Base-by-base conservation (phyloP, 2,797 vertebrate genomes). In the Hemitrygon akajei region DNA sequence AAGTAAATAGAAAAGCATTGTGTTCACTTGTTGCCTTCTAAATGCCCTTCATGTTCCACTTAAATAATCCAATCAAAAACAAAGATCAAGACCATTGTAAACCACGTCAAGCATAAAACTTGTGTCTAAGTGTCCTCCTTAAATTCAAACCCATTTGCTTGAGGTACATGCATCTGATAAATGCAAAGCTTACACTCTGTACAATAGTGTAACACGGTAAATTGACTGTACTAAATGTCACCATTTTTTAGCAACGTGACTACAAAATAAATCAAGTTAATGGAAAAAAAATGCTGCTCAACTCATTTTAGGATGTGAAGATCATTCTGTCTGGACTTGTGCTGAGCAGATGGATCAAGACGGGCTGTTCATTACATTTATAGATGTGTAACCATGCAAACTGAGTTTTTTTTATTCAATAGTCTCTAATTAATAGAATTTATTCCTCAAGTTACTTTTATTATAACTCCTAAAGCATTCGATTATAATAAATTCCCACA, bases 51-150 rank as follows among this genome's bases (percentile, higher is more conserved):
- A 95, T 98, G 97, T 98, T 98, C 97, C 97, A 97, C 97, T 97
- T 97, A 97, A 98, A 98, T 97, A 98, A 98, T 98, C 97, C 98
- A 98, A 98, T 98, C 98, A 98, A 97, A 97, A 97, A 96, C 96
- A 99, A 99, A 99, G 98, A 99, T 98, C 98, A 99, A 98, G 98
- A 96, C 95, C 97, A 97, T 96, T 98, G 98, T 98, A 98, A 98
- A 98, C 97, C 97, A 98, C 98, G 97, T 97, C 98, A 99, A 98
- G 98, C 98, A 97, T 98, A 98, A 97, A 98, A 98, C 96, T 95
- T 94, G 95, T 97, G 96, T 95, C 95, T 96, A 96, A 97, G 95
- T 95, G 89, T 96, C 96, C 95, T 95, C 71, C 69, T 75, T 92
- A 96, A 96, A 96, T 97, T 96, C 96, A 95, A 96, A 96, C 96